Percentiles rank a stretch among this genome's conserved stretches.
Conservation (phyloP, 2,797 vertebrate species). For the Leptatherina wallacei region DNA sequence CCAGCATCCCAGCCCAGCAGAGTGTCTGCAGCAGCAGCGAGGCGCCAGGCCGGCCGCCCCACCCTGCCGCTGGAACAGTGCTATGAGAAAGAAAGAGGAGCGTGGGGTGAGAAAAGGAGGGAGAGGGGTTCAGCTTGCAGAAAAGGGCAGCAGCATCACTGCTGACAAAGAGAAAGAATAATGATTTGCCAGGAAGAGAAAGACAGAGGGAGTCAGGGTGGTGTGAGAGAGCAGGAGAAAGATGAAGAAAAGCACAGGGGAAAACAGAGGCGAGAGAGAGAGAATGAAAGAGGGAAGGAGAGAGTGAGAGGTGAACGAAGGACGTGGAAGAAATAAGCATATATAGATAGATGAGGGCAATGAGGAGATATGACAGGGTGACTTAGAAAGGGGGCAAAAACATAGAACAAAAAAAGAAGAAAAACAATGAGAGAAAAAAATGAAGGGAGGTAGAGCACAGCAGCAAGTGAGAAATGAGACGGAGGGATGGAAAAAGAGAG, state of each 20-base stretch:
- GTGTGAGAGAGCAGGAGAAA: slow-evolving; percentile 12
- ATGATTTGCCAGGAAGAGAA: slow-evolving; percentile 67
- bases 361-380: slow-evolving; percentile 73
- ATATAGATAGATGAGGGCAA: slow-evolving; percentile 73
- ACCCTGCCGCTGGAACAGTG: slow-evolving; percentile 63
- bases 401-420: slow-evolving; percentile 26
- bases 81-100: slow-evolving; percentile 57
- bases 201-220: slow-evolving; percentile 34
- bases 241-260: slow-evolving; percentile 33
- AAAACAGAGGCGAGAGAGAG: slow-evolving; percentile 38
- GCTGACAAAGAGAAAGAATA: slow-evolving; percentile 75
- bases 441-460: slow-evolving; percentile 55
- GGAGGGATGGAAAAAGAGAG: slow-evolving; percentile 11
- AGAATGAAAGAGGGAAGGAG: slow-evolving; percentile 36
- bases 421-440: slow-evolving; percentile 49
- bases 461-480: slow-evolving; percentile 54
- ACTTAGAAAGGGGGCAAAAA: slow-evolving; percentile 58
- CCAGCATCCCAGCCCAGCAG: slow-evolving; percentile 53
- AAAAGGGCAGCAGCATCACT: slow-evolving; percentile 70
- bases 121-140: slow-evolving; percentile 42
- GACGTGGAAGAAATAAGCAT: slow-evolving; percentile 70
- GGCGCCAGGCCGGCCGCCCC: slow-evolving; percentile 67
- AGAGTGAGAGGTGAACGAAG: slow-evolving; percentile 65
- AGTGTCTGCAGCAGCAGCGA: slow-evolving; percentile 61
- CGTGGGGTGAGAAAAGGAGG: slow-evolving; percentile 8